Conservation (phyloP, 2,888 invertebrate species). For the Stenoptilia bipunctidactyla region DNA sequence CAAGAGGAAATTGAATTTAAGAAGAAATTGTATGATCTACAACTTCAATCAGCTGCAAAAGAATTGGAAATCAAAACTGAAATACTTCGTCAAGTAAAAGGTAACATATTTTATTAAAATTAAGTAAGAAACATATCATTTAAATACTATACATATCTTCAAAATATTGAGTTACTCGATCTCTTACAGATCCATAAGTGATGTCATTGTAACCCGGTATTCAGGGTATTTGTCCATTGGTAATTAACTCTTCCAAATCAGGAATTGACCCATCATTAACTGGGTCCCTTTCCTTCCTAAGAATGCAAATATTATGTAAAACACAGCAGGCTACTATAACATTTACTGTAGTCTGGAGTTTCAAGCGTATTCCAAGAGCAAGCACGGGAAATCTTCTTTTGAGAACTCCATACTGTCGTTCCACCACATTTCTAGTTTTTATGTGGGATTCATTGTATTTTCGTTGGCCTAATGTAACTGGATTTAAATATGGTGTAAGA, state of each 20-base stretch:
- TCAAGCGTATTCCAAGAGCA: constrained; percentile 20
- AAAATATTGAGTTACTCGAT: neutral
- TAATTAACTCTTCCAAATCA: constrained; percentile 8
- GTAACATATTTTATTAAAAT: neutral
- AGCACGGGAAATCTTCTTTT: constrained; percentile 24
- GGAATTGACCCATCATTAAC: constrained; percentile 9
- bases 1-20: no score
- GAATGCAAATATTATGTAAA: constrained; percentile 15
- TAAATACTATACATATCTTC: neutral
- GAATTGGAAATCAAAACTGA: neutral
- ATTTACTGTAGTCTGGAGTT: constrained; percentile 12
- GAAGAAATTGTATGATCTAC: neutral
- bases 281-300: constrained; percentile 11
- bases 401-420: constrained; percentile 20
- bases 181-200: neutral
- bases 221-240: neutral
- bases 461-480: constrained; percentile 8
- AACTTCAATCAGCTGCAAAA: neutral
- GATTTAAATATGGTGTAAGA: constrained; percentile 15
- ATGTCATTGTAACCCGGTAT: neutral
- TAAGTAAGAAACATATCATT: neutral
- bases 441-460: constrained; percentile 16
- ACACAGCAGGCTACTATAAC: constrained; percentile 15
- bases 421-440: constrained; percentile 16
- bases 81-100: neutral